phyloP scores from a whole-genome alignment of 2,113 vertebrate species.

The Ramphastos sulfuratus region DNA sequence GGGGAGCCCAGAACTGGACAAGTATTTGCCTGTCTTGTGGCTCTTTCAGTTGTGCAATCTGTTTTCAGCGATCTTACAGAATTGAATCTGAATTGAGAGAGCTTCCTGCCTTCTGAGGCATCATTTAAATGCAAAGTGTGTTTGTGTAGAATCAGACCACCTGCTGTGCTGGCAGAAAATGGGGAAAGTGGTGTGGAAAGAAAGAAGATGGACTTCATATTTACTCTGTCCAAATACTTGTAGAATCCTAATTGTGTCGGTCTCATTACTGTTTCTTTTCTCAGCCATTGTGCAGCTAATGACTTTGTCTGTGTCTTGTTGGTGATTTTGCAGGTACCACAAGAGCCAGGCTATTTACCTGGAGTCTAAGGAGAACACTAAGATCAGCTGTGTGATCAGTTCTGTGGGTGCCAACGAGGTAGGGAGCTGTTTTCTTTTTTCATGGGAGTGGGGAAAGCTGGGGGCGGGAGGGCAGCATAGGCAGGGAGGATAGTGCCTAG shows the following conservation, averaged over 20 bases:
- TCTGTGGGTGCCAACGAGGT: constrained; percentile 98
- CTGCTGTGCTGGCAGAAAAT: accelerated
- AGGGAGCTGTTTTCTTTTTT: neutral
- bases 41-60: neutral
- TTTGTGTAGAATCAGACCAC: neutral
- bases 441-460: neutral
- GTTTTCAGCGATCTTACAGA: neutral
- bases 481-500: neutral
- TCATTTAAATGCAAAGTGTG: neutral
- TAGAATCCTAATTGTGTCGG: neutral
- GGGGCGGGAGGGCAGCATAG: neutral
- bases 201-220: neutral
- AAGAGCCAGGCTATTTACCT: constrained; percentile 98
- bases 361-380: constrained; percentile 98
- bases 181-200: neutral
- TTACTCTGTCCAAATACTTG: neutral
- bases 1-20: too few species aligned
- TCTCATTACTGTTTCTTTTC: neutral
- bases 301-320: neutral
- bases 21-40: neutral
- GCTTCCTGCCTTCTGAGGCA: neutral
- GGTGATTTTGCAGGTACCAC: constrained; percentile 85
- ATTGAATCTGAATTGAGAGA: neutral
- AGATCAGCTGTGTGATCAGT: constrained; percentile 98
- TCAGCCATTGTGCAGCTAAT: neutral